Evolutionary conservation across 2,797 vertebrate species (phyloP), one percentile per base, ranked within the genome.

Genomic region (Lepilemur septentrionalis): DNA sequence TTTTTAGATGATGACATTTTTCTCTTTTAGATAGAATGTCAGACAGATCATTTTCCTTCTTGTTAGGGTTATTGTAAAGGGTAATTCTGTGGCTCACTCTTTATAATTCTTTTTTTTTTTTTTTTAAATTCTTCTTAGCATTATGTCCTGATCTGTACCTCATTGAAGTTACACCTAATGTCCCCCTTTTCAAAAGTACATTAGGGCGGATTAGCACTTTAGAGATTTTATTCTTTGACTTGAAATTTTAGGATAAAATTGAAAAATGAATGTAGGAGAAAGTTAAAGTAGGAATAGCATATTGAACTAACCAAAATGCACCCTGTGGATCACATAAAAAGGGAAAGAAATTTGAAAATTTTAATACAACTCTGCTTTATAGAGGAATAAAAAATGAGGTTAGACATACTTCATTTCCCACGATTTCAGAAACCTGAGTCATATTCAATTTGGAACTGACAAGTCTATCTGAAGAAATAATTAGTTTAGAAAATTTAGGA

Each of bases 281-380:
- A 81, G 83, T 82, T 80, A 94, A 95, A 96, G 52, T 63, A 83
- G 81, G 35, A 94, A 52, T 90, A 81, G 59, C 87, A 52, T 79
- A 88, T 81, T 50, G 25, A 89, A 85, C 35, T 85, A 88, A 91
- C 75, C 80, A 84, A 97, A 94, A 93, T 95, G 80, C 55, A 79
- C 81, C 79, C 96, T 78, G 55, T 90, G 89, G 72, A 96, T 50
- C 89, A 89, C 93, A 89, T 96, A 93, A 97, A 95, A 35, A 82
- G 11, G 3, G 55, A 95, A 73, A 86, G 78, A 81, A 79, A 93
- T 81, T 72, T 93, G 67, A 89, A 94, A 94, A 41, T 92, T 83
- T 81, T 93, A 94, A 70, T 89, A 59, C 18, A 91, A 9, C 4
- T 89, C 89, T 73, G 28, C 65, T 87, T 92, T 89, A 48, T 41